A percentile compares a stretch with the other conserved stretches of the same genome.
Conservation (phyloP, 1,140 invertebrate species). For the Megalopta genalis region DNA sequence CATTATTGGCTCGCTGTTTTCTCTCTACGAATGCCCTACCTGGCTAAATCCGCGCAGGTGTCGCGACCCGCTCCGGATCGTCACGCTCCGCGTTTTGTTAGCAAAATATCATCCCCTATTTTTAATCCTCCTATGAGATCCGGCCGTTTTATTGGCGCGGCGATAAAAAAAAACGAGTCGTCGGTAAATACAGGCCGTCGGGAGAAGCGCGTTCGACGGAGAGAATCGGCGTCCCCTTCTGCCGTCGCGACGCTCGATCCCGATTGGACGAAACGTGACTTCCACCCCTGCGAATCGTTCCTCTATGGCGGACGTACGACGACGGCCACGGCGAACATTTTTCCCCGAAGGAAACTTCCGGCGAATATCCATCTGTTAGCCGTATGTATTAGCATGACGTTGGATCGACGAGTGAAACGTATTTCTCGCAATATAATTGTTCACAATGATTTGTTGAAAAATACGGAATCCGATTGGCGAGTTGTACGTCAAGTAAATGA, state of each 20-base stretch:
- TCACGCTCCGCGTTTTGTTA: conserved; percentile 23
- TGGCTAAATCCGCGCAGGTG: conserved; percentile 37
- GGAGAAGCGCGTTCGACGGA: background rate
- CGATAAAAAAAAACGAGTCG: background rate
- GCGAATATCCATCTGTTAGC: no score
- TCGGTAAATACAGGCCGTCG: conserved; percentile 13
- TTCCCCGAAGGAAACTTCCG: no score
- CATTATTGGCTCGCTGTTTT: background rate
- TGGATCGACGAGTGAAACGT: no score
- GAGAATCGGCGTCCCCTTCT: background rate
- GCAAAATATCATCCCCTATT: conserved; percentile 37
- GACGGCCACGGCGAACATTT: no score
- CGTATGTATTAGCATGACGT: no score
- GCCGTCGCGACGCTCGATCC: background rate
- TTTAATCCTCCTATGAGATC: conserved; percentile 31
- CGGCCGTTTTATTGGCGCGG: background rate
- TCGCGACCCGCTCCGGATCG: conserved; percentile 6
- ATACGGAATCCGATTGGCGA: no score
- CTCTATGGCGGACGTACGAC: no score
- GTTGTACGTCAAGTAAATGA: no score
- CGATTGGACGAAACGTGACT: background rate
- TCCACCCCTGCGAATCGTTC: background rate
- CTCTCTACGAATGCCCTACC: conserved; percentile 7
- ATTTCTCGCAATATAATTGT: no score
- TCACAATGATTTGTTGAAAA: no score